phyloP scores from a whole-genome alignment of 1,140 invertebrate species.

The Drosophila albomicans region DNA sequence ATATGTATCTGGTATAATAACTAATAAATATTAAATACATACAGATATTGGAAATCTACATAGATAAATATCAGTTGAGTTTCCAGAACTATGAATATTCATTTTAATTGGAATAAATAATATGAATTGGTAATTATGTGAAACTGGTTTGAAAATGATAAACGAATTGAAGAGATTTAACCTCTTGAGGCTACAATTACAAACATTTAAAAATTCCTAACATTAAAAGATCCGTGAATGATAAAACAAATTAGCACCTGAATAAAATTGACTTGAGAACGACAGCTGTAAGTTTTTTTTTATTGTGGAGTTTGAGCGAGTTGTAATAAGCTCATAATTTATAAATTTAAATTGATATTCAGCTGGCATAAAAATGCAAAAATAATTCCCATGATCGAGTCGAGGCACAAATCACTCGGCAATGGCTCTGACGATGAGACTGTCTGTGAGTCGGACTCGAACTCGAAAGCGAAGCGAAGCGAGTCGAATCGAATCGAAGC shows the following conservation, averaged over 20 bases:
- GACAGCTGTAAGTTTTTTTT: conserved; percentile 5
- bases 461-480: conserved; percentile 3
- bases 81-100: conserved; percentile 46
- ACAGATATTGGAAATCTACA: conserved; percentile 9
- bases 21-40: conserved; percentile 23
- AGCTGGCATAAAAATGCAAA: conserved; percentile 68
- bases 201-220: conserved; percentile 24
- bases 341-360: conserved; percentile 76
- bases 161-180: conserved; percentile 44
- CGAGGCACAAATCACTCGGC: conserved; percentile 58
- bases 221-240: conserved; percentile 47
- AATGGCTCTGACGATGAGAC: not conserved
- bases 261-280: conserved; percentile 26
- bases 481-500: conserved; percentile 22
- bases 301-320: conserved; percentile 46
- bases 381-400: conserved; percentile 75
- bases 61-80: conserved; percentile 19
- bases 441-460: not conserved
- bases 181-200: conserved; percentile 47
- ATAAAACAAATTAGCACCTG: conserved; percentile 70
- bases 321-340: conserved; percentile 78
- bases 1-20: not conserved
- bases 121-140: not conserved
- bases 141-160: conserved; percentile 42
- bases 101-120: conserved; percentile 31